Conservation (phyloP, 1,140 invertebrate species). For the Dinoponera quadriceps region DNA sequence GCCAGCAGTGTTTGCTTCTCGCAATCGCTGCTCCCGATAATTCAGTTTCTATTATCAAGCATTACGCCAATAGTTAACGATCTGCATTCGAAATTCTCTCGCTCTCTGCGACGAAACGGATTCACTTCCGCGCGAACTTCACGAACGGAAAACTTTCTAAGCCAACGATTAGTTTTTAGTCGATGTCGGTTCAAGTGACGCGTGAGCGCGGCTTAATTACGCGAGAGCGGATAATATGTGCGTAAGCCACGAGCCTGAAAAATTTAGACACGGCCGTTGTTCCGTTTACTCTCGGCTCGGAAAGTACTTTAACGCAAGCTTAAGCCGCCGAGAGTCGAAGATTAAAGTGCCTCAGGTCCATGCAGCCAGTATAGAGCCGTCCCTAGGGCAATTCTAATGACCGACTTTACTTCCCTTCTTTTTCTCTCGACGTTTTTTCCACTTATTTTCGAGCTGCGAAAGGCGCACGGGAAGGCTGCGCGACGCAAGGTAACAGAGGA, state of each 20-base stretch:
- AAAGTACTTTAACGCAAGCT: constrained; percentile 71
- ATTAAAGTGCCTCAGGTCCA: constrained; percentile 78
- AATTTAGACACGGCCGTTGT: constrained; percentile 74
- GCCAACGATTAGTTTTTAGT: not conserved
- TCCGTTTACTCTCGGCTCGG: constrained; percentile 41
- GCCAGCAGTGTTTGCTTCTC: constrained; percentile 18
- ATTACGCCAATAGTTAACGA: not conserved
- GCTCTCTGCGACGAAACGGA: not conserved
- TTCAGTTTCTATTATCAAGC: not conserved
- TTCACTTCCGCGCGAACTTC: not conserved
- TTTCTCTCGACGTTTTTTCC: not conserved
- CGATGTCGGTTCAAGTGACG: not conserved
- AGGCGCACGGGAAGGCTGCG: constrained; percentile 14
- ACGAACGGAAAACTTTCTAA: not conserved
- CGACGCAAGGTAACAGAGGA: constrained; percentile 29
- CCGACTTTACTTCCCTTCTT: constrained; percentile 46
- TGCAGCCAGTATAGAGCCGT: constrained; percentile 71
- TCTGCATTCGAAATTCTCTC: not conserved
- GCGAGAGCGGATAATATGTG: not conserved
- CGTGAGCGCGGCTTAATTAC: not conserved
- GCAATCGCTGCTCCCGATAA: constrained; percentile 11
- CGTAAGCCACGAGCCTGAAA: constrained; percentile 60
- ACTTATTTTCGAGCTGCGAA: constrained; percentile 60
- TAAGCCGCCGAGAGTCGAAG: constrained; percentile 78
- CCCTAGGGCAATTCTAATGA: constrained; percentile 75